Evolutionary conservation across 2,113 vertebrate species (phyloP).

Genomic region (Ameiurus melas): DNA sequence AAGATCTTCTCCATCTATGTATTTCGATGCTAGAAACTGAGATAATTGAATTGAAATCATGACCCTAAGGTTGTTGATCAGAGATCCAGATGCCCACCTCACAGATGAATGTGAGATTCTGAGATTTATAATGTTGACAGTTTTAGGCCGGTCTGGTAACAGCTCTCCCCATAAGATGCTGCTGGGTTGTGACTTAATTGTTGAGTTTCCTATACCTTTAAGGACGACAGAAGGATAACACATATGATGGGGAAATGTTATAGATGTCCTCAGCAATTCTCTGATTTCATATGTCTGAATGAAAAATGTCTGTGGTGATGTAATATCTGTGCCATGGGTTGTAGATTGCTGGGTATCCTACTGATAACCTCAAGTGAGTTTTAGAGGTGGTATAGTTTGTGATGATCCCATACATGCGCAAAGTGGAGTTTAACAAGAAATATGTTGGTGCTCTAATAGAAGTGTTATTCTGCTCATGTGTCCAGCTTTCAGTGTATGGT

Average conservation of each 20-base stretch:
- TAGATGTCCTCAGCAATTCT: background rate
- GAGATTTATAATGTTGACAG: background rate
- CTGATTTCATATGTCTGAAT: background rate
- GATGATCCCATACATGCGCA: background rate
- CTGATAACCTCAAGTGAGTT: background rate
- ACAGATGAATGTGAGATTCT: background rate
- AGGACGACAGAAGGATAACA: background rate
- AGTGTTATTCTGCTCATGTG: background rate
- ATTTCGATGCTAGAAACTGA: background rate
- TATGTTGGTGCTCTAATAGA: background rate
- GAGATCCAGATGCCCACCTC: background rate
- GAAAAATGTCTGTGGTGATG: background rate
- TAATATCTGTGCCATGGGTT: background rate
- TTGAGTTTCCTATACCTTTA: background rate
- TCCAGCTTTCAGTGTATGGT: background rate
- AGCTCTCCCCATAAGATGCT: background rate
- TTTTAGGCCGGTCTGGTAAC: background rate
- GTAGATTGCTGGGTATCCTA: background rate
- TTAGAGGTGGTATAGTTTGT: background rate
- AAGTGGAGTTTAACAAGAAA: background rate
- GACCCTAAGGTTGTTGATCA: background rate
- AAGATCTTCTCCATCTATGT: background rate
- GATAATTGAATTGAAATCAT: background rate
- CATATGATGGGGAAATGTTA: background rate
- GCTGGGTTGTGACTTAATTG: background rate